Percentiles rank a stretch among this genome's conserved stretches.
phyloP scores from a whole-genome alignment of 2,888 invertebrate genomes.

The Hoplodrina blanda region DNA sequence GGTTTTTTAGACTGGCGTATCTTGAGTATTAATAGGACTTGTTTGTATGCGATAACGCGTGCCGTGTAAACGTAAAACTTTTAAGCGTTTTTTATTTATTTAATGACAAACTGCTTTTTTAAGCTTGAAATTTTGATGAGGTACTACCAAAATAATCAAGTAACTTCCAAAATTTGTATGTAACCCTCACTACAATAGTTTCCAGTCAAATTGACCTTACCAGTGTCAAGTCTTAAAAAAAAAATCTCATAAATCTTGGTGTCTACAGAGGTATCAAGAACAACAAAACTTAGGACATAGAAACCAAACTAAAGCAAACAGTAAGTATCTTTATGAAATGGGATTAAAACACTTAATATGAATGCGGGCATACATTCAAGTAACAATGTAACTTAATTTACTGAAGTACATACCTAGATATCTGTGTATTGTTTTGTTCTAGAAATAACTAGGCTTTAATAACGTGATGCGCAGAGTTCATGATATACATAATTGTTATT shows the following conservation, averaged over 20 bases:
- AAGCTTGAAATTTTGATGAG: no score
- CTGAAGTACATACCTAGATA: neutral
- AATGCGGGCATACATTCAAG: neutral
- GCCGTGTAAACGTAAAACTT: no score
- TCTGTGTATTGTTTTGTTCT: slow-evolving; percentile 5
- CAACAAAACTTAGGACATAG: neutral
- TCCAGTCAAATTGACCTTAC: neutral
- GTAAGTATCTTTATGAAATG: neutral
- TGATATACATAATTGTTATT: neutral
- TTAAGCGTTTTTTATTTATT: no score
- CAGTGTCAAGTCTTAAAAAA: neutral
- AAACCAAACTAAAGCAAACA: neutral
- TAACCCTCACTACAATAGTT: neutral
- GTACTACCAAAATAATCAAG: no score
- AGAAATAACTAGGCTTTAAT: slow-evolving; percentile 8
- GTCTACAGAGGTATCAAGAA: slow-evolving; percentile 1
- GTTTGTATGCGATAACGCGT: no score
- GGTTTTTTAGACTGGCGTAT: no score
- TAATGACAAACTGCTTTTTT: no score
- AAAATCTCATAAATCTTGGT: slow-evolving; percentile 6
- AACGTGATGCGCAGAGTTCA: slow-evolving; percentile 3
- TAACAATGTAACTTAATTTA: slow-evolving; percentile 6
- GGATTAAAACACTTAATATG: neutral
- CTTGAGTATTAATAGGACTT: no score
- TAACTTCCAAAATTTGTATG: no score